Evolutionary conservation across 2,113 vertebrate genomes (phyloP), one percentile per base, ranked within the genome.

Genomic region (Shinisaurus crocodilurus): DNA sequence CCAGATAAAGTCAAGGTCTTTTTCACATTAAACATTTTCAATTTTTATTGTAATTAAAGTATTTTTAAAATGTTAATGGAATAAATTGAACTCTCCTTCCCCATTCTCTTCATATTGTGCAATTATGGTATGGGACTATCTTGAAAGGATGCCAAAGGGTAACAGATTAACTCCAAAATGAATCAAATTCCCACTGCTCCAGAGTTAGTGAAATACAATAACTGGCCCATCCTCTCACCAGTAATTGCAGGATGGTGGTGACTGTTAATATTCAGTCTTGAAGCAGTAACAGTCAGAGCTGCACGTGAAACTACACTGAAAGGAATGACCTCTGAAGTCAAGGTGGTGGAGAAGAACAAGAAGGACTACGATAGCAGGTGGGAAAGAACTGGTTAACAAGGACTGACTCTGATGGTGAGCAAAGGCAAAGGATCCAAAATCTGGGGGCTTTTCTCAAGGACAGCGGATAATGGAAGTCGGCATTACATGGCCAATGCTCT

Each of bases 151-250:
- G 90, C 88, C 95, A 93, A 82, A 90, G 74, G 91, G 89, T 85
- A 90, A 96, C 76, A 95, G 93, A 94, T 96, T 91, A 95, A 94
- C 90, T 94, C 72, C 86, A 81, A 91, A 94, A 92, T 79, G 91
- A 91, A 93, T 95, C 89, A 95, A 94, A 95, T 94, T 96, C 87
- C 86, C 72, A 74, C 72, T 15, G 9, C 63, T 94, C 63, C 48
- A 27, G 81, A 96, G 79, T 89, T 93, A 90, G 76, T 94, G 67
- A 76, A 95, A 92, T 87, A 82, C 82, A 92, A 43, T 89, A 77
- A 93, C 2, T 81, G 50, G 86, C 54, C 63, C 43, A n/a, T 54
- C 80, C 83, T 83, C 87, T 90, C 72, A 85, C 87, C 90, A 48
- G 85, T 20, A 86, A 90, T 85, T 85, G 85, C 75, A 48, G 87